These are phyloP conservation scores for Camponotus pennsylvanicus DNA, from an alignment of 1,140 invertebrate species.

Conservation along the genomic window DNA sequence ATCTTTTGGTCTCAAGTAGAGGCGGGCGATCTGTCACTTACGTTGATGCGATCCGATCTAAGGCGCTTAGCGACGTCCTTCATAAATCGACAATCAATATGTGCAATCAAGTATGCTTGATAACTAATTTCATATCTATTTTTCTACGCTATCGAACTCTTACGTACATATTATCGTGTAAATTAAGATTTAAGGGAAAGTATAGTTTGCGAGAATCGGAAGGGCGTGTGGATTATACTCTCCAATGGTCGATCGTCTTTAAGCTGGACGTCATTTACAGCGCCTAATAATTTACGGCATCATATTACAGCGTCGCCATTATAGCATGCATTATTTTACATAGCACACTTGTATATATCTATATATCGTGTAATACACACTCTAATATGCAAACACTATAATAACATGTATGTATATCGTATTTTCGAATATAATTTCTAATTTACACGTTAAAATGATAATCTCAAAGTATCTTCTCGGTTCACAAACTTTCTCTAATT, in stretches of 20 bases:
- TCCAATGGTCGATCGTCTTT: conserved; percentile 48
- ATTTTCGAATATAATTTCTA: conserved; percentile 20
- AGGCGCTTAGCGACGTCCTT: conserved; percentile 2
- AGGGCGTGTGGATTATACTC: background rate
- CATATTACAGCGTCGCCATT: conserved; percentile 37
- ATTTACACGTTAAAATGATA: background rate
- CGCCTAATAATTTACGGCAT: conserved; percentile 42
- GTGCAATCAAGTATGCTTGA: background rate
- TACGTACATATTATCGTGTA: no score
- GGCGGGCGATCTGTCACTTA: conserved; percentile 43
- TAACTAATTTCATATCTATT: background rate
- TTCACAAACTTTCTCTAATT: background rate
- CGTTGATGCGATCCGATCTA: conserved; percentile 31
- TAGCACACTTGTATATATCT: background rate
- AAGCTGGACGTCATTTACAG: conserved; percentile 26
- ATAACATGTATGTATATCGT: background rate
- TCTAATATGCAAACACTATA: background rate
- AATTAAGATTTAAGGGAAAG: background rate
- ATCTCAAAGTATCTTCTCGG: background rate
- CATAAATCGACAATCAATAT: background rate
- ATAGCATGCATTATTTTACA: conserved; percentile 32
- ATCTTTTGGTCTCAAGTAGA: conserved; percentile 6
- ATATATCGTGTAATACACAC: background rate
- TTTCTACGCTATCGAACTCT: no score
- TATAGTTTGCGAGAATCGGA: background rate